Evolutionary conservation across 2,888 invertebrate species (phyloP).

Genomic region (Odontocerum albicorne): DNA sequence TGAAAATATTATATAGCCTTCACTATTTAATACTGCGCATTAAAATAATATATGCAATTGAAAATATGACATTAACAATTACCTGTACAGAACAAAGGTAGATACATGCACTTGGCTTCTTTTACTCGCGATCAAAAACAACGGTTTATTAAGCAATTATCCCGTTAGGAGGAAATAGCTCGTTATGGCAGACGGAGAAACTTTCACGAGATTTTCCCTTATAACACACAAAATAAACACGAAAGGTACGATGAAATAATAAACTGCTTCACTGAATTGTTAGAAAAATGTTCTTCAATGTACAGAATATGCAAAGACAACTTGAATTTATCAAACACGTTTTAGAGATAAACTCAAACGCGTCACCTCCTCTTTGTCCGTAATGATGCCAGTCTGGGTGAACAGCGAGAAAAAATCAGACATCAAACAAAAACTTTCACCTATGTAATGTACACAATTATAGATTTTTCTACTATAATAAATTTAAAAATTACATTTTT

Average conservation of each 20-base stretch:
- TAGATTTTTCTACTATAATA: not conserved
- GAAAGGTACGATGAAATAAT: conserved; percentile 8
- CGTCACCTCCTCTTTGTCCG: conserved; percentile 36
- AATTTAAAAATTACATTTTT: not conserved
- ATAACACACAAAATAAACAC: conserved; percentile 13
- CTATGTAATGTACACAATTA: not conserved
- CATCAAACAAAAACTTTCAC: not conserved
- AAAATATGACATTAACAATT: too few species aligned
- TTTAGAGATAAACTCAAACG: conserved; percentile 23
- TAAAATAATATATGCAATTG: too few species aligned
- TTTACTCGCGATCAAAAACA: conserved; percentile 55
- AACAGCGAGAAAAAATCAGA: conserved; percentile 4
- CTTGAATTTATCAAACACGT: conserved; percentile 30
- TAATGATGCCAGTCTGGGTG: conserved; percentile 12
- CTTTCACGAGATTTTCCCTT: conserved; percentile 19
- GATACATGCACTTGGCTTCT: conserved; percentile 62
- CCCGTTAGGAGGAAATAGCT: conserved; percentile 55
- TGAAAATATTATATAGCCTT: too few species aligned
- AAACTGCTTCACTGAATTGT: conserved; percentile 10
- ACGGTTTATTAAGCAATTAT: conserved; percentile 54
- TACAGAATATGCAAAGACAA: conserved; percentile 14
- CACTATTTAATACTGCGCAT: too few species aligned
- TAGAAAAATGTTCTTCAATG: conserved; percentile 12
- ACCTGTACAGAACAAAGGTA: conserved; percentile 60
- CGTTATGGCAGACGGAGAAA: conserved; percentile 47